Conservation (phyloP, 2,888 invertebrate species). For the Cephus sareptanus region DNA sequence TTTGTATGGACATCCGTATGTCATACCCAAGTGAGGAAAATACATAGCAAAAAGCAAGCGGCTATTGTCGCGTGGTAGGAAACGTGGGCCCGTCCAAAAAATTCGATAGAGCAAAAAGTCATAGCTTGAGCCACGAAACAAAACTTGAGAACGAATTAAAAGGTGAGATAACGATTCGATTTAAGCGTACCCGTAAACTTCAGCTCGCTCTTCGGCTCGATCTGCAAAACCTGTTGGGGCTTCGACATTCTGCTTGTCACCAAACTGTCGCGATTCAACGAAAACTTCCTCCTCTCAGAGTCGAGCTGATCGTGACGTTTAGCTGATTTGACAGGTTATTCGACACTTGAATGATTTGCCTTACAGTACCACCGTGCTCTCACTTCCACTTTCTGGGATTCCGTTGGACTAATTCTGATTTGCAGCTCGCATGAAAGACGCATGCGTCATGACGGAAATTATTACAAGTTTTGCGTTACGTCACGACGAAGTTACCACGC, state of each 20-base stretch:
- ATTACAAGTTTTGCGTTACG: conserved; percentile 20
- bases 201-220: conserved; percentile 90
- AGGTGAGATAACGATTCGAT: conserved; percentile 22
- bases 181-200: conserved; percentile 85
- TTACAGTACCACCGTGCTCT: conserved; percentile 35
- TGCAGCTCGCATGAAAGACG: conserved; percentile 45
- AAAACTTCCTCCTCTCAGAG: background rate
- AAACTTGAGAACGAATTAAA: background rate
- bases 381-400: conserved; percentile 54
- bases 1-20: background rate
- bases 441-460: conserved; percentile 51
- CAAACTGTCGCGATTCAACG: conserved; percentile 4
- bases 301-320: conserved; percentile 1
- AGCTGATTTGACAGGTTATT: conserved; percentile 34
- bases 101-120: background rate
- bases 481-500: conserved; percentile 35
- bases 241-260: conserved; percentile 70
- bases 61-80: background rate
- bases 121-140: background rate
- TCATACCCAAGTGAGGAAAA: background rate
- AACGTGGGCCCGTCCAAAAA: background rate
- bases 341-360: conserved; percentile 29
- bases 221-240: conserved; percentile 83
- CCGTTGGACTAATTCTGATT: conserved; percentile 61
- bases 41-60: background rate